Percentiles rank a stretch among this genome's conserved stretches.
Evolutionary conservation across 2,113 vertebrate genomes (phyloP).

Genomic region (Peromyscus californicus): DNA sequence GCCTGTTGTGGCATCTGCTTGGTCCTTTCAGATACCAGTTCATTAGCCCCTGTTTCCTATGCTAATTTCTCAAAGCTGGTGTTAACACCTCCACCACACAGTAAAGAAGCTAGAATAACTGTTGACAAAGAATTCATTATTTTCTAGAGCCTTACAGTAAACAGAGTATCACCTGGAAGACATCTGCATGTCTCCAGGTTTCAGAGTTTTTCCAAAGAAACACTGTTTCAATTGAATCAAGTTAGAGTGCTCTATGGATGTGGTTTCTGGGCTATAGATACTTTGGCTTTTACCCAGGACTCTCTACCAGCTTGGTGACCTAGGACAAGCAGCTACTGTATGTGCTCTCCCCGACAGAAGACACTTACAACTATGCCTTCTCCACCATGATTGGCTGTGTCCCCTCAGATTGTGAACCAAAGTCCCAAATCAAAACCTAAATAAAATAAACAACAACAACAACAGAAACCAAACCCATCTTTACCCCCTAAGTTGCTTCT

Average conservation of each 20-base stretch:
- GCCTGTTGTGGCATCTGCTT: too few species aligned
- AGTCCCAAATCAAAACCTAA: neutral
- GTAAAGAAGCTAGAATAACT: neutral
- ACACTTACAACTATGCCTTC: neutral
- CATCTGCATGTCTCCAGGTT: neutral
- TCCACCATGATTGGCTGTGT: too few species aligned
- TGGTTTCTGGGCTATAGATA: too few species aligned
- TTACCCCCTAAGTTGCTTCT: neutral
- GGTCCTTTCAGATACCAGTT: neutral
- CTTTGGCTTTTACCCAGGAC: too few species aligned
- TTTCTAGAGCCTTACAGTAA: neutral
- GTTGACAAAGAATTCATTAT: neutral
- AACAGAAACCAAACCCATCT: neutral
- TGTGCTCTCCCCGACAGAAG: neutral
- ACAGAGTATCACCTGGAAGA: neutral
- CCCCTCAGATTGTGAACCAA: neutral
- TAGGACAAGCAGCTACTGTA: neutral
- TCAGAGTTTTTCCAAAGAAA: conserved; percentile 6
- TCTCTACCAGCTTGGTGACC: too few species aligned
- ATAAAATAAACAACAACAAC: neutral
- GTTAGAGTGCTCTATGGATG: neutral
- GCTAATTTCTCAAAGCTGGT: neutral
- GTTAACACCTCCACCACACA: neutral
- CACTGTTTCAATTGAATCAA: neutral
- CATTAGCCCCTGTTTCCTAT: neutral